Percentiles rank a stretch among this genome's conserved stretches.
phyloP scores from a whole-genome alignment of 1,140 invertebrate genomes.

The Steinernema khuongi region DNA sequence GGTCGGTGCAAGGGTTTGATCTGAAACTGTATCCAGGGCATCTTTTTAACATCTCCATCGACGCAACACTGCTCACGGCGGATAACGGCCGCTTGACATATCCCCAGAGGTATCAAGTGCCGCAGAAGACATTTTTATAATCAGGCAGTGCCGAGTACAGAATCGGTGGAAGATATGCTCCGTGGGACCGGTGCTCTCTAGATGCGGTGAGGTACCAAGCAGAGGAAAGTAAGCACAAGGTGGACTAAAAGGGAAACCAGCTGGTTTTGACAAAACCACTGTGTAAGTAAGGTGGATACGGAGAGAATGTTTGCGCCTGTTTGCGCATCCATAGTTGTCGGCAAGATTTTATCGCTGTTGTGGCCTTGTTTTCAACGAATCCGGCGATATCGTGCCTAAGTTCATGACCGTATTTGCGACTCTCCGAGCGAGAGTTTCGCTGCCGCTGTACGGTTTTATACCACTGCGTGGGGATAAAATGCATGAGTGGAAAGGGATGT shows the following conservation, averaged over 20 bases:
- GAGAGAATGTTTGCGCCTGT: background rate
- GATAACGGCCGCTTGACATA: too few species aligned
- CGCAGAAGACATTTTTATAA: too few species aligned
- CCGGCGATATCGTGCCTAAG: conserved; percentile 6
- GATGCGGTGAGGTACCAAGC: background rate
- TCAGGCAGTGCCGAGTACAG: too few species aligned
- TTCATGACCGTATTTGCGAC: conserved; percentile 15
- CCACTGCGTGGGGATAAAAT: background rate
- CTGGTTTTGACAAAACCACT: background rate
- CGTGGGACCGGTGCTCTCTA: background rate
- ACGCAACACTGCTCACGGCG: too few species aligned
- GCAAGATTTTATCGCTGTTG: conserved; percentile 1
- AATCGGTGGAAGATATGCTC: too few species aligned
- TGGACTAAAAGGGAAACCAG: too few species aligned
- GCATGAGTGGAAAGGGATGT: too few species aligned
- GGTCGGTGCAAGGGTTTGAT: background rate
- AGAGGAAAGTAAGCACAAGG: background rate
- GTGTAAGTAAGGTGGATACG: background rate
- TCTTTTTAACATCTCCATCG: too few species aligned
- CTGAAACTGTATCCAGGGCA: background rate
- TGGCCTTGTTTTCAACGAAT: conserved; percentile 9
- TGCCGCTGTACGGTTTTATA: background rate
- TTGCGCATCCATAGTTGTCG: background rate
- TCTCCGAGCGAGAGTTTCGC: background rate
- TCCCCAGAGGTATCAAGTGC: too few species aligned